Base-by-base conservation (phyloP, 2,797 vertebrate species). In the Lutjanus argentimaculatus region DNA sequence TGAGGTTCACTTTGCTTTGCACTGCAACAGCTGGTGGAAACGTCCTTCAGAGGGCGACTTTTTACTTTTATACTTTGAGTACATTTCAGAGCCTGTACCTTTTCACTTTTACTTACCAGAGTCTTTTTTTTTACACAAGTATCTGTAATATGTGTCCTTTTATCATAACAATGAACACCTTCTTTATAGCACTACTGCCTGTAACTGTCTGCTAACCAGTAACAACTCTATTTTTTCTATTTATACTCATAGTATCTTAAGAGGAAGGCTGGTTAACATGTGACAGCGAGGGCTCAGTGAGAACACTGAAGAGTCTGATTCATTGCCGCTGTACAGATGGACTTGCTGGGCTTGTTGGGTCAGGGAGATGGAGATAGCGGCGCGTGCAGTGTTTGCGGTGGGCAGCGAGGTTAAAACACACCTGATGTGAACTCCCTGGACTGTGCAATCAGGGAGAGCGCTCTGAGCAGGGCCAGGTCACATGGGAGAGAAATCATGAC, bases 391-490 rank as follows among this genome's bases (percentile, higher is more conserved):
- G 82, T 80, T 83, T 67, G 81, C 75, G 66, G 80, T 85, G 80
- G 62, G 75, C 70, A 69, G 80, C 25, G 62, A 73, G 86, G 84
- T 88, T 93, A 91, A 94, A 94, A 85, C 82, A 88, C 94, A 93
- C 89, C 93, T 94, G 90, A 95, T 90, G 84, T 91, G 88, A 94
- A 95, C 92, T 93, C 93, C 92, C 92, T 85, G 90, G 90, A 89
- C 90, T 90, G 87, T 68, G 82, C 87, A 91, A 92, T 90, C 87
- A 92, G 85, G 80, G 61, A 81, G 82, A 93, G 85, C 16, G 66
- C 89, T 91, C 82, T 83, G 90, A 93, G 92, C 89, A 68, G 90
- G 85, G 89, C 91, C 77, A 21, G 92, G 90, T 93, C 93, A 92
- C 92, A 85, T 84, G 92, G 93, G 94, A 95, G 87, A 13, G 4